These are phyloP conservation scores for Drosophila picticornis DNA, from an alignment of 2,888 invertebrate genomes.

Conservation along the genomic window DNA sequence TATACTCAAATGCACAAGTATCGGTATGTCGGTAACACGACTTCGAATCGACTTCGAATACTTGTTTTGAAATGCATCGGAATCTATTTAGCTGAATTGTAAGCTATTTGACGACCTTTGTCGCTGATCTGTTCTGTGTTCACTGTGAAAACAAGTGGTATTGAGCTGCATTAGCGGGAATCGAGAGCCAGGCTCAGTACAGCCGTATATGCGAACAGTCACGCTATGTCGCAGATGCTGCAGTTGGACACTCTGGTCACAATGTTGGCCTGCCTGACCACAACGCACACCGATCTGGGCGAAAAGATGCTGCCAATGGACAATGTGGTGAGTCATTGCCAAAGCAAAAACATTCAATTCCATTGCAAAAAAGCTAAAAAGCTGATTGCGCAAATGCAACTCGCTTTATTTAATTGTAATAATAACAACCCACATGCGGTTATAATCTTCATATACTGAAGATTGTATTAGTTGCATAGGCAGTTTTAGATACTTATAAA, in stretches of 20 bases:
- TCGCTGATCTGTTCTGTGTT: background rate
- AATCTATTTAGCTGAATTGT: constrained; percentile 1
- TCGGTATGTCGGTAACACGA: constrained; percentile 1
- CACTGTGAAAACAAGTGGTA: background rate
- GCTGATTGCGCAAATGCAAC: background rate
- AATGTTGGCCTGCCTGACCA: constrained; percentile 69
- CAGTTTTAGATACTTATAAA: background rate
- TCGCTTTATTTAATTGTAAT: background rate
- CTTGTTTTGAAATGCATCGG: constrained; percentile 53
- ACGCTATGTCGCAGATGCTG: constrained; percentile 60
- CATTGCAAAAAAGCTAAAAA: background rate
- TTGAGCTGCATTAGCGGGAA: background rate
- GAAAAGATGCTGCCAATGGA: constrained; percentile 26
- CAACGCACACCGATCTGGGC: constrained; percentile 57
- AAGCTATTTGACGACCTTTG: constrained; percentile 42
- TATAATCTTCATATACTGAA: background rate
- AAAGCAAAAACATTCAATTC: background rate
- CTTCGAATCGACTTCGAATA: constrained; percentile 45
- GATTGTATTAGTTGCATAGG: background rate
- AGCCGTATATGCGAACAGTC: constrained; percentile 13
- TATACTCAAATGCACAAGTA: background rate
- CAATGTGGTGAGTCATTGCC: constrained; percentile 46
- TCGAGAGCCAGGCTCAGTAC: constrained; percentile 24
- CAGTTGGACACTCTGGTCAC: constrained; percentile 72
- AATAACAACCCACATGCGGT: background rate